These are phyloP conservation scores for Motacilla tschutschensis DNA, from an alignment of 2,113 vertebrate species.

Conservation along the genomic window DNA sequence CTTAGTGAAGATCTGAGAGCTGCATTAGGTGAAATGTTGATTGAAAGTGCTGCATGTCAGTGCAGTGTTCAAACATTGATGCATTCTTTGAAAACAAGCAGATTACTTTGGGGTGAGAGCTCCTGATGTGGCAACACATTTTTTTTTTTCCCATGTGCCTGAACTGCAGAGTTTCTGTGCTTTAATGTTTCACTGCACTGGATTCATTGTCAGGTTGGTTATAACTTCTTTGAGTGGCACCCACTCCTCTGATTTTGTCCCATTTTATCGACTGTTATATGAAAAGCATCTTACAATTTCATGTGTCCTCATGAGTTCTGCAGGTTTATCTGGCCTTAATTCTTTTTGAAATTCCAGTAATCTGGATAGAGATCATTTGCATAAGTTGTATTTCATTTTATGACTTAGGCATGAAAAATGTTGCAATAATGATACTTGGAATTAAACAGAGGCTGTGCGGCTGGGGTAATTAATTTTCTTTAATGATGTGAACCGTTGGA, in stretches of 20 bases:
- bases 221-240: background rate
- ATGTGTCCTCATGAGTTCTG: background rate
- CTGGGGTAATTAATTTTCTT: slow-evolving; percentile 34
- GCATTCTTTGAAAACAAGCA: background rate
- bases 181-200: background rate
- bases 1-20: background rate
- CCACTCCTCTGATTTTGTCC: background rate
- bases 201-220: background rate
- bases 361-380: background rate
- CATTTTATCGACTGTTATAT: background rate
- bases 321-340: background rate
- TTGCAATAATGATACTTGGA: slow-evolving; percentile 33
- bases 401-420: slow-evolving; percentile 35
- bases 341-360: background rate
- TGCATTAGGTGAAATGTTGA: background rate
- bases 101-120: background rate
- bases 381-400: slow-evolving; percentile 17
- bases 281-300: background rate
- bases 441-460: slow-evolving; percentile 13
- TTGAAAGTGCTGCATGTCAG: background rate
- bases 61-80: background rate
- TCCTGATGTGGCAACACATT: background rate
- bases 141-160: background rate
- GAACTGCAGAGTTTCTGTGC: rapidly evolving
- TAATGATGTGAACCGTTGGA: slow-evolving; percentile 28